Conservation (phyloP, 2,797 vertebrate species). For the Spea hammondii region DNA sequence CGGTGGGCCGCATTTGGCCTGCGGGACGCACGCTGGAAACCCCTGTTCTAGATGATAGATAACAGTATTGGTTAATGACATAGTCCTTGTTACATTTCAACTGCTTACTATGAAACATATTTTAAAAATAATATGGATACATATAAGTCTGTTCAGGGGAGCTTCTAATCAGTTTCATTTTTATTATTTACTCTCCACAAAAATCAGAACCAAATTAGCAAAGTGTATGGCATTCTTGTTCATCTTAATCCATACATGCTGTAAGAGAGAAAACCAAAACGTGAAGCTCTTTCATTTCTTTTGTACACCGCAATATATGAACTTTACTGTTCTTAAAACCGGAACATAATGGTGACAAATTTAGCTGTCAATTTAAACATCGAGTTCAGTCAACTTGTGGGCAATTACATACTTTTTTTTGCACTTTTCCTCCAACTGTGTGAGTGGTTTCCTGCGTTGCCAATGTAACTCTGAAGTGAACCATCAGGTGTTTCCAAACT, state of each 20-base stretch:
- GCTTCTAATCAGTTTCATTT: too few species aligned
- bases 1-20: too few species aligned
- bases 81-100: too few species aligned
- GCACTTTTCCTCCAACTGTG: constrained; percentile 23
- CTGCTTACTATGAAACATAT: too few species aligned
- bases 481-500: constrained; percentile 23
- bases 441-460: constrained; percentile 35
- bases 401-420: constrained; percentile 33
- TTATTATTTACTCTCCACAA: too few species aligned
- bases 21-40: too few species aligned
- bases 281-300: neutral
- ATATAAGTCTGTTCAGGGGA: too few species aligned
- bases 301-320: neutral
- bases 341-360: constrained; percentile 25
- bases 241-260: constrained; percentile 13
- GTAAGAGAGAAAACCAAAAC: neutral
- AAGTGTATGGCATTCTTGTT: constrained; percentile 14
- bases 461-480: constrained; percentile 24
- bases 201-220: neutral
- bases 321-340: constrained; percentile 2
- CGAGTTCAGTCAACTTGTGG: constrained; percentile 34
- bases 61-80: too few species aligned
- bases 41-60: too few species aligned
- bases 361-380: constrained; percentile 43
- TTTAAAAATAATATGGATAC: too few species aligned